A percentile compares a stretch with the other conserved stretches of the same genome.
Evolutionary conservation across 1,140 invertebrate species (phyloP).

Genomic region (Sycophaga agraensis): DNA sequence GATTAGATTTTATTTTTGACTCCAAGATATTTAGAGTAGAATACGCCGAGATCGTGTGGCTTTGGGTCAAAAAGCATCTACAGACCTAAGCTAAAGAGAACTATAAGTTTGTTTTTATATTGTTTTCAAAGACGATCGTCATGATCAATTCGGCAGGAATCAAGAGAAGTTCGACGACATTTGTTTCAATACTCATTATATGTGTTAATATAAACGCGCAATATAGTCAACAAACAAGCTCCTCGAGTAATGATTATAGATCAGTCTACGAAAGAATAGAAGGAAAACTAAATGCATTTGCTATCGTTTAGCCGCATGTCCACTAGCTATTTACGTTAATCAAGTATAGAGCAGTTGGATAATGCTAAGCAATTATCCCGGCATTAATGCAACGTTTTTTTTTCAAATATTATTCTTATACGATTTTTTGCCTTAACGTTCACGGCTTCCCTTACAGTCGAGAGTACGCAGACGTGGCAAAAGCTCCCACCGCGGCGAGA

Average conservation of each 20-base stretch:
- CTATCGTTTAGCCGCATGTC: slow-evolving; percentile 3
- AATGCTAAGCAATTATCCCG: slow-evolving; percentile 19
- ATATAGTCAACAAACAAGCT: slow-evolving; percentile 26
- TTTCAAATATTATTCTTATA: background rate
- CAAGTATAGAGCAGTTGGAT: slow-evolving; percentile 19
- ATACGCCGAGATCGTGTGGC: too few species aligned
- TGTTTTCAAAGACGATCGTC: background rate
- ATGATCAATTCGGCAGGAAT: slow-evolving; percentile 26
- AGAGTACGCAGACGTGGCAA: background rate
- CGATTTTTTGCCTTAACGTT: background rate
- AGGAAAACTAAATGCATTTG: slow-evolving; percentile 12
- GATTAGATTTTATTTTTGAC: too few species aligned
- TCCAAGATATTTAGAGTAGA: too few species aligned
- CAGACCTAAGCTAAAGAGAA: background rate
- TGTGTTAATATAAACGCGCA: slow-evolving; percentile 12
- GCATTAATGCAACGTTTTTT: slow-evolving; percentile 8
- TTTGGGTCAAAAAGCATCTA: too few species aligned
- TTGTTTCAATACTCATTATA: slow-evolving; percentile 6
- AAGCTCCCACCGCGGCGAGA: background rate
- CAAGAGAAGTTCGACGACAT: slow-evolving; percentile 23
- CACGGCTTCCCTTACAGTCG: background rate
- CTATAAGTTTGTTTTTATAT: background rate
- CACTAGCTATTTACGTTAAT: slow-evolving; percentile 22
- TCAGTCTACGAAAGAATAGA: slow-evolving; percentile 20
- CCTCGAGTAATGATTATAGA: slow-evolving; percentile 13